phyloP scores from a whole-genome alignment of 2,888 invertebrate genomes.

The Prosopocoilus inquinatus region DNA sequence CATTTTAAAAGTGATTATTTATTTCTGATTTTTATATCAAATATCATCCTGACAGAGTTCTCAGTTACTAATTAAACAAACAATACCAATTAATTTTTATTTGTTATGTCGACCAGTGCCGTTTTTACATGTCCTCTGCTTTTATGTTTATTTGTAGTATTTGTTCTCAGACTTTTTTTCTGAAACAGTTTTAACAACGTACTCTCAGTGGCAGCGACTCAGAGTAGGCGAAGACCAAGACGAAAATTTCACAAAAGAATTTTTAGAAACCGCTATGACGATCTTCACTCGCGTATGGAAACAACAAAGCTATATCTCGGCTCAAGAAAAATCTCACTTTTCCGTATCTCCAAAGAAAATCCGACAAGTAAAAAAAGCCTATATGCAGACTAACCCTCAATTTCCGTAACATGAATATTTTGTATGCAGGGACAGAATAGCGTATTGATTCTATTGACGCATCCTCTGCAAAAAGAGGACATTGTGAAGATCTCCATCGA shows the following conservation, averaged over 20 bases:
- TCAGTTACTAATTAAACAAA: no score
- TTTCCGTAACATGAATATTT: not conserved
- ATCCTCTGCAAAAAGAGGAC: constrained; percentile 76
- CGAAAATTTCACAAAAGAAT: constrained; percentile 78
- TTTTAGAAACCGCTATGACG: constrained; percentile 77
- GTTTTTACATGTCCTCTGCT: no score
- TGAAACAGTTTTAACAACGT: constrained; percentile 65
- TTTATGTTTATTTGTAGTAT: no score
- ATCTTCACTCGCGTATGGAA: constrained; percentile 63
- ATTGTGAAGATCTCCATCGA: constrained; percentile 75
- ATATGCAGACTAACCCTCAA: not conserved
- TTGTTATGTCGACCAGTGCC: no score
- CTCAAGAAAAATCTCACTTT: constrained; percentile 61
- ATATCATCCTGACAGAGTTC: no score
- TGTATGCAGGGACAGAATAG: constrained; percentile 73
- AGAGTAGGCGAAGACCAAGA: constrained; percentile 76
- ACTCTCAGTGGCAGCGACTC: constrained; percentile 79
- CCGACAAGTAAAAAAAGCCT: constrained; percentile 59
- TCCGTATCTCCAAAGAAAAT: constrained; percentile 76
- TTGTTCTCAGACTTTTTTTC: no score
- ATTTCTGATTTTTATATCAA: no score
- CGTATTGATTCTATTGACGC: constrained; percentile 74
- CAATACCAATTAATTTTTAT: no score
- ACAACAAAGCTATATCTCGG: constrained; percentile 46
- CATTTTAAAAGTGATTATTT: no score